Evolutionary conservation across 2,113 vertebrate species (phyloP).

Genomic region (Gobiocypris rarus): DNA sequence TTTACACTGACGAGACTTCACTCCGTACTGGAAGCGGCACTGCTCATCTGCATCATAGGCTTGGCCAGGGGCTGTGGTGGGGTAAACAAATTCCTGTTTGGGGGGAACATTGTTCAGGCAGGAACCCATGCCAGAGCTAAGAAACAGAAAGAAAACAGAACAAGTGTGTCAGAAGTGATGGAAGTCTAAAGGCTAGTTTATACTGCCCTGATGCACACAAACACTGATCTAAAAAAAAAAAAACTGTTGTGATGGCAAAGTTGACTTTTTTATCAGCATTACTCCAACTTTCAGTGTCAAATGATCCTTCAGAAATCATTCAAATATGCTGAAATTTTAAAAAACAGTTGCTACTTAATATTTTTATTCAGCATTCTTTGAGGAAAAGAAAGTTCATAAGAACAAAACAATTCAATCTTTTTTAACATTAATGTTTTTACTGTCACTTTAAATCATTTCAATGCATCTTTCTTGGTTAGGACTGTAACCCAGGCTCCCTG

Average conservation of each 20-base stretch:
- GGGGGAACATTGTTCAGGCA: constrained; percentile 94
- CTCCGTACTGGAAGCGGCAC: constrained; percentile 96
- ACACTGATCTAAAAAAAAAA: too few relatives aligned
- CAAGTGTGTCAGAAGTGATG: neutral
- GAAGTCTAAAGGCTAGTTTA: neutral
- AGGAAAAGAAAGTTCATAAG: too few relatives aligned
- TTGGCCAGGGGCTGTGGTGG: constrained; percentile 93
- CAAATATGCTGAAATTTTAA: neutral
- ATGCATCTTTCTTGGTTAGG: too few relatives aligned
- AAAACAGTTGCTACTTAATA: too few relatives aligned
- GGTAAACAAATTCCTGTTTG: constrained; percentile 95
- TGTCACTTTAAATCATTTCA: too few relatives aligned
- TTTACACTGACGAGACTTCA: constrained; percentile 99
- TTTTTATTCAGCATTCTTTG: too few relatives aligned
- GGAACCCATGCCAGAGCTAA: constrained; percentile 91
- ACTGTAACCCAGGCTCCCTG: too few relatives aligned
- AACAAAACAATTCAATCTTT: too few relatives aligned
- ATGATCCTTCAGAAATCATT: neutral
- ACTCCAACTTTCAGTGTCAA: neutral
- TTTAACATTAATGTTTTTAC: too few relatives aligned
- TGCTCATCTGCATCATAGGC: constrained; percentile 96
- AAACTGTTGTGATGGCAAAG: neutral
- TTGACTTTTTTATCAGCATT: neutral
- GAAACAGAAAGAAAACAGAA: constrained; percentile 39
- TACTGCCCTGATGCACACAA: neutral